phyloP scores from a whole-genome alignment of 1,140 invertebrate genomes.

The Formica exsecta region DNA sequence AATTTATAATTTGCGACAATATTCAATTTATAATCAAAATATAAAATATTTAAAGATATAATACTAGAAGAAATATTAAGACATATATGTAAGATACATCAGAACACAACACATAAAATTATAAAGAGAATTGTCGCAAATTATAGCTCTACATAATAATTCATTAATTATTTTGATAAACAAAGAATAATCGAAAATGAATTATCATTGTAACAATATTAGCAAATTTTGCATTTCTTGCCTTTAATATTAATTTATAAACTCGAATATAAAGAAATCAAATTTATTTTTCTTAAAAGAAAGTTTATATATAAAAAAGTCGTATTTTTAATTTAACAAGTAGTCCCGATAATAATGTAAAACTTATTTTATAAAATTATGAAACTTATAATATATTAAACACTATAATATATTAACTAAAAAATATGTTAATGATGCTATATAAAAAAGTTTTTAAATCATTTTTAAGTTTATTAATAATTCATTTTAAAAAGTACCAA shows the following conservation, averaged over 20 bases:
- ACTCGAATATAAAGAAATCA: not conserved
- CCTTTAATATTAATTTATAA: not conserved
- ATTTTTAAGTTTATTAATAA: not conserved
- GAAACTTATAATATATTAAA: not conserved
- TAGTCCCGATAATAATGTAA: not conserved
- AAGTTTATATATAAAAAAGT: not conserved
- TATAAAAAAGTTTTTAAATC: not conserved
- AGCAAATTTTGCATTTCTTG: not conserved
- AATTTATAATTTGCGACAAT: not conserved
- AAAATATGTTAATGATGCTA: constrained; percentile 4
- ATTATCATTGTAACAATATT: not conserved
- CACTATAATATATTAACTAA: not conserved
- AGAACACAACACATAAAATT: not conserved
- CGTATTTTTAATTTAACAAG: not conserved
- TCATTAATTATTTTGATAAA: too few species aligned
- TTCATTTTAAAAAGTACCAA: not conserved
- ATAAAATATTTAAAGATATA: not conserved
- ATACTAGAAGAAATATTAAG: not conserved
- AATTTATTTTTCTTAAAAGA: not conserved
- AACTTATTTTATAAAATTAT: not conserved
- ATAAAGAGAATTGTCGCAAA: not conserved
- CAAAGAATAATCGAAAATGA: not conserved
- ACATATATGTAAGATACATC: not conserved
- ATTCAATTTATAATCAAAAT: not conserved
- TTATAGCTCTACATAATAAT: not conserved